phyloP scores from a whole-genome alignment of 2,888 invertebrate species.

The Idaea biselata region DNA sequence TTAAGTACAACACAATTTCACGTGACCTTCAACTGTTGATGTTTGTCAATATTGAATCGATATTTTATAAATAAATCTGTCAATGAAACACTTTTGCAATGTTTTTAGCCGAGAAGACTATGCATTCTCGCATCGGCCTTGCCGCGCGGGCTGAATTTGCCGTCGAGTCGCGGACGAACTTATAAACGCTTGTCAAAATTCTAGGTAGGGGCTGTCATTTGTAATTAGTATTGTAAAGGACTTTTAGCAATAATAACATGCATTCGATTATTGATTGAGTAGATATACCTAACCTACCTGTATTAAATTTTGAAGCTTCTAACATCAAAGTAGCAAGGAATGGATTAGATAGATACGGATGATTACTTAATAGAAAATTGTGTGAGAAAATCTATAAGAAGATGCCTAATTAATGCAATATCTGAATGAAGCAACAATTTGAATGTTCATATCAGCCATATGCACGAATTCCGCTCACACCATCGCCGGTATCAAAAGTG shows the following conservation, averaged over 20 bases:
- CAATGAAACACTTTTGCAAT: background rate
- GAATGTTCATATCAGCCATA: background rate
- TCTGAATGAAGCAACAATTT: background rate
- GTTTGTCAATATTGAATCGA: background rate
- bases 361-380: background rate
- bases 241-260: too few relatives aligned
- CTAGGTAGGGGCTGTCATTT: too few relatives aligned
- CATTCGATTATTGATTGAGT: too few relatives aligned
- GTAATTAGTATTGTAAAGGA: too few relatives aligned
- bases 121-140: background rate
- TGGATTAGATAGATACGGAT: too few relatives aligned
- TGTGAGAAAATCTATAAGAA: background rate
- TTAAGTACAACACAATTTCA: background rate
- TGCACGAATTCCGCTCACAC: background rate
- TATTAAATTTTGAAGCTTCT: too few relatives aligned
- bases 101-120: background rate
- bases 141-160: too few relatives aligned
- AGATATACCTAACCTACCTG: too few relatives aligned
- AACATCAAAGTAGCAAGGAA: background rate
- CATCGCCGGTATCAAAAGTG: conserved; percentile 15
- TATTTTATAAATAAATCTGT: background rate
- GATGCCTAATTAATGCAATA: background rate
- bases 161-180: too few relatives aligned
- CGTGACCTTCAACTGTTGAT: background rate
- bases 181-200: too few relatives aligned